phyloP scores from a whole-genome alignment of 2,888 invertebrate species.

The Andrena trimmerana region DNA sequence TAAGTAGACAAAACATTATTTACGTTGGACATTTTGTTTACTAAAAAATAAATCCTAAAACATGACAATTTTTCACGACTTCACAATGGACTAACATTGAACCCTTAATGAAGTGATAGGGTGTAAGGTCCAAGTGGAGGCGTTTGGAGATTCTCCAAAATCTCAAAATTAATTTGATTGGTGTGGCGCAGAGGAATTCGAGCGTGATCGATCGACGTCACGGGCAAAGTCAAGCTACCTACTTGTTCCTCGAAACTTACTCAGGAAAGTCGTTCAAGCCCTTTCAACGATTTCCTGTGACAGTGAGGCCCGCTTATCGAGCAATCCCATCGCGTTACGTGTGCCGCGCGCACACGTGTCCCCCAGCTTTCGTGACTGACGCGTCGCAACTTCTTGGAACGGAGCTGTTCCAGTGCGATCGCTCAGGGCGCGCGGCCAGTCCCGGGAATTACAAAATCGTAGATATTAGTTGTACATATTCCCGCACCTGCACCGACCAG shows the following conservation, averaged over 20 bases:
- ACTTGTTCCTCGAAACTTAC: not conserved
- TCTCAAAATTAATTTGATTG: too few relatives aligned
- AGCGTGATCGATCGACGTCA: not conserved
- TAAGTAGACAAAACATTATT: too few relatives aligned
- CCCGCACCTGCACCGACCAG: constrained; percentile 43
- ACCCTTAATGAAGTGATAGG: too few relatives aligned
- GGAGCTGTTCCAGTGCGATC: constrained; percentile 50
- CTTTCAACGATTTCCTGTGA: constrained; percentile 31
- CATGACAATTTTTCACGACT: too few relatives aligned
- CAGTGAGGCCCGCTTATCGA: constrained; percentile 57
- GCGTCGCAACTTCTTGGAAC: constrained; percentile 56
- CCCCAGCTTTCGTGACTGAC: constrained; percentile 67
- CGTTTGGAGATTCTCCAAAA: too few relatives aligned
- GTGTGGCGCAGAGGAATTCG: not conserved
- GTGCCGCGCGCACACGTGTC: constrained; percentile 54
- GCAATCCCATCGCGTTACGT: constrained; percentile 56
- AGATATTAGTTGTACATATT: constrained; percentile 58
- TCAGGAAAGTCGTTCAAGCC: not conserved
- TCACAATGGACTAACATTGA: too few relatives aligned
- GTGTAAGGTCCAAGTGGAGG: too few relatives aligned
- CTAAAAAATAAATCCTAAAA: too few relatives aligned
- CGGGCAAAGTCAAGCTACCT: not conserved
- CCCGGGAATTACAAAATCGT: constrained; percentile 66
- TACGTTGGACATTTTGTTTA: too few relatives aligned
- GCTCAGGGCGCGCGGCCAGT: constrained; percentile 29